Evolutionary conservation across 2,888 invertebrate species (phyloP).

Genomic region (Euproctis similis): DNA sequence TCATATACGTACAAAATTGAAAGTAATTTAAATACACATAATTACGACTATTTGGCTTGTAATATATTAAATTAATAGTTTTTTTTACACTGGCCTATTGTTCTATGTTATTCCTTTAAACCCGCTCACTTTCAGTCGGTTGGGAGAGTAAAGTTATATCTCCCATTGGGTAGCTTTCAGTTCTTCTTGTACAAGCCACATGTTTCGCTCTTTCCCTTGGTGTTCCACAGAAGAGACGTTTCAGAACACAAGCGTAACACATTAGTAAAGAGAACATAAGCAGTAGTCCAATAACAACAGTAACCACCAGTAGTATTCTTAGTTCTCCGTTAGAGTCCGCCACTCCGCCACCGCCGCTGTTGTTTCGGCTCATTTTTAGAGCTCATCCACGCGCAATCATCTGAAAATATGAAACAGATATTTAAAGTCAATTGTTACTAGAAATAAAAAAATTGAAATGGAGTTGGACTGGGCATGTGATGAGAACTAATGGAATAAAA

Average conservation of each 20-base stretch:
- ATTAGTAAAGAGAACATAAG: conserved; percentile 78
- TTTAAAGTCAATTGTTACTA: background rate
- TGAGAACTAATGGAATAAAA: too few relatives aligned
- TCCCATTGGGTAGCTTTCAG: conserved; percentile 76
- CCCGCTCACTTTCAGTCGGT: conserved; percentile 76
- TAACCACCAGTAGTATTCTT: conserved; percentile 75
- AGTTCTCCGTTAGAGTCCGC: conserved; percentile 73
- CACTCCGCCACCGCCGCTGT: conserved; percentile 38
- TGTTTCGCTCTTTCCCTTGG: conserved; percentile 65
- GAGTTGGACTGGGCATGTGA: too few relatives aligned
- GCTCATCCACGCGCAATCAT: conserved; percentile 23
- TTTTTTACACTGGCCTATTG: too few relatives aligned
- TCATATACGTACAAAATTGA: too few relatives aligned
- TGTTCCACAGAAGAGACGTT: conserved; percentile 77
- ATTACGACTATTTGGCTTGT: too few relatives aligned
- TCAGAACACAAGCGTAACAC: conserved; percentile 80
- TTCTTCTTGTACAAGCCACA: conserved; percentile 44
- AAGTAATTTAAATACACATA: too few relatives aligned
- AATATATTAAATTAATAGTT: too few relatives aligned
- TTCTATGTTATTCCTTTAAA: too few relatives aligned
- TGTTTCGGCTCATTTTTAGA: conserved; percentile 54
- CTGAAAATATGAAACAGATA: conserved; percentile 29
- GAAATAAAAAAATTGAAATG: too few relatives aligned
- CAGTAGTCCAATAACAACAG: conserved; percentile 75
- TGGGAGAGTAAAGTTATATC: conserved; percentile 78